phyloP scores from a whole-genome alignment of 2,888 invertebrate species.

The Harpalus rubripes region DNA sequence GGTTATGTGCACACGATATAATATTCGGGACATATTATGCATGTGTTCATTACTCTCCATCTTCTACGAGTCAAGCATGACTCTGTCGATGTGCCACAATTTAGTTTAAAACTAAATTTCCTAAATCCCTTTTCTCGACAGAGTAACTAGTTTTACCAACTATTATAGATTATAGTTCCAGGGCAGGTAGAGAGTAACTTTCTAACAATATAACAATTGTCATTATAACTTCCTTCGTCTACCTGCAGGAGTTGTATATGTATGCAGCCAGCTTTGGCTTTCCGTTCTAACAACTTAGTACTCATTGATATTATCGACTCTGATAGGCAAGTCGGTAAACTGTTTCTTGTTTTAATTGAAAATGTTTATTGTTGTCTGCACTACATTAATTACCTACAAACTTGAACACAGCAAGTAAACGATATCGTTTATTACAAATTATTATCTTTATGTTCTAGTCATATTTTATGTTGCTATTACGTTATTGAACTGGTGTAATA shows the following conservation, averaged over 20 bases:
- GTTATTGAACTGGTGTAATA: no score
- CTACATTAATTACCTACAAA: neutral
- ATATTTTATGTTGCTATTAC: no score
- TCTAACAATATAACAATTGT: conserved; percentile 45
- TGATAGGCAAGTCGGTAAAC: conserved; percentile 1
- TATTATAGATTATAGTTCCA: conserved; percentile 53
- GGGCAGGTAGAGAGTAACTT: conserved; percentile 21
- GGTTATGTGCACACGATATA: neutral
- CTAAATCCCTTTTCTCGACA: conserved; percentile 38
- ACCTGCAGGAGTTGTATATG: conserved; percentile 1
- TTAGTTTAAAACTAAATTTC: conserved; percentile 48
- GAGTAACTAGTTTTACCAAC: conserved; percentile 49
- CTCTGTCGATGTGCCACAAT: neutral
- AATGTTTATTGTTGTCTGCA: conserved; percentile 7
- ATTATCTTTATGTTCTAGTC: no score
- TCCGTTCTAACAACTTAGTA: conserved; percentile 25
- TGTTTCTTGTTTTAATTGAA: conserved; percentile 12
- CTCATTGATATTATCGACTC: conserved; percentile 40
- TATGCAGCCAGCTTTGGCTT: neutral
- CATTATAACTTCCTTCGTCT: conserved; percentile 47
- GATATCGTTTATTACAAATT: no score
- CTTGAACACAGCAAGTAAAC: neutral
- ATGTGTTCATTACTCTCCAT: neutral
- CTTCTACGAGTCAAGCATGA: conserved; percentile 11
- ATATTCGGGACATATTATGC: neutral